Conservation (phyloP, 2,113 vertebrate species). For the Amblyornis subalaris region DNA sequence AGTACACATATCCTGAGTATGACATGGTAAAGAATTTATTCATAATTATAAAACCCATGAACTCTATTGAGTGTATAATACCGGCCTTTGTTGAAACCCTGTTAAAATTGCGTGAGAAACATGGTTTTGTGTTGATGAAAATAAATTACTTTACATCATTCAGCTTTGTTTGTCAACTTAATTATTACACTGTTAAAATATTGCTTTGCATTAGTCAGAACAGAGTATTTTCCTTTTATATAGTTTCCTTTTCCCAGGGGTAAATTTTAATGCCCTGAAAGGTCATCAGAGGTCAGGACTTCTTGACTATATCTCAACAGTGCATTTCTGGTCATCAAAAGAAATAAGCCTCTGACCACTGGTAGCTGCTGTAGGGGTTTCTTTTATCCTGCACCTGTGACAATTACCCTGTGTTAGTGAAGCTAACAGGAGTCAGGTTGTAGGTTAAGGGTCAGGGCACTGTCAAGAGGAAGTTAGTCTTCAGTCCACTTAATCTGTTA, state of each 20-base stretch:
- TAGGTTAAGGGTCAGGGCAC: slow-evolving; percentile 83
- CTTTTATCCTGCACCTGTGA: slow-evolving; percentile 87
- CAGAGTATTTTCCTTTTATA: slow-evolving; percentile 32
- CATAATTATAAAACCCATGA: slow-evolving; percentile 69
- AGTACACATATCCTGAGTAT: slow-evolving; percentile 54
- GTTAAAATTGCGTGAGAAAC: slow-evolving; percentile 54
- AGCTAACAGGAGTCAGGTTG: slow-evolving; percentile 87
- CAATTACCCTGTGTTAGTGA: slow-evolving; percentile 82
- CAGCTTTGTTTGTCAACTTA: slow-evolving; percentile 60
- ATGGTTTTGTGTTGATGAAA: slow-evolving; percentile 61
- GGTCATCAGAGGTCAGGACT: slow-evolving; percentile 68
- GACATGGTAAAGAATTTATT: slow-evolving; percentile 69
- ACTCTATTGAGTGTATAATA: slow-evolving; percentile 49
- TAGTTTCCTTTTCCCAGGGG: slow-evolving; percentile 44
- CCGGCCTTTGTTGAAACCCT: slow-evolving; percentile 46
- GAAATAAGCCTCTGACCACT: slow-evolving; percentile 70
- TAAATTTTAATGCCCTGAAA: slow-evolving; percentile 67
- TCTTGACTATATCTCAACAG: slow-evolving; percentile 70
- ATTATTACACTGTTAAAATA: slow-evolving; percentile 49
- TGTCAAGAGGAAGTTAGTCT: slow-evolving; percentile 94
- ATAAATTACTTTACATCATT: slow-evolving; percentile 60
- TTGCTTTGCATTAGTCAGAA: slow-evolving; percentile 49
- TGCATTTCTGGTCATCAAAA: slow-evolving; percentile 72
- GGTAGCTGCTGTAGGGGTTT: slow-evolving; percentile 68
- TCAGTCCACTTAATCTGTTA: slow-evolving; percentile 86